phyloP scores from a whole-genome alignment of 2,113 vertebrate genomes.

The Neomonachus schauinslandi region DNA sequence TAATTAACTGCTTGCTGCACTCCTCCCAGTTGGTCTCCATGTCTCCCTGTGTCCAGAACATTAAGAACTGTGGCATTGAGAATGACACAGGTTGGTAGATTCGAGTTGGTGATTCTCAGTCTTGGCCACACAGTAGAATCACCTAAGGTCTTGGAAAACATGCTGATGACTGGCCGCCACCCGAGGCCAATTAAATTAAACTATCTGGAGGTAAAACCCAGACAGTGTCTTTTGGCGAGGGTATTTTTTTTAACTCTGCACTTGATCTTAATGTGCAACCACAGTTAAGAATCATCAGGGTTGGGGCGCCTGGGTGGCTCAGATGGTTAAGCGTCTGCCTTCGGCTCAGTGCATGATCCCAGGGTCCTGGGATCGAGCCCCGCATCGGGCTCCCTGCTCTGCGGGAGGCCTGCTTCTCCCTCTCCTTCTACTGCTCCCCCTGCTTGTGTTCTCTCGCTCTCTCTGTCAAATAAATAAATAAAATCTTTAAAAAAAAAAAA shows the following conservation, averaged over 20 bases:
- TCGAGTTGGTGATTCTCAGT: background rate
- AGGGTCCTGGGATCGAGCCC: too few species aligned
- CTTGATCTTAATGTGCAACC: background rate
- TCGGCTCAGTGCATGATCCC: too few species aligned
- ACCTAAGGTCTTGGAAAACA: background rate
- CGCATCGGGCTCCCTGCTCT: too few species aligned
- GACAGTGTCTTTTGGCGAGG: background rate
- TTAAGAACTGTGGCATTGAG: background rate
- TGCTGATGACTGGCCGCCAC: background rate
- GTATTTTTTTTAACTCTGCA: background rate
- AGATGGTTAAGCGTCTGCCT: too few species aligned
- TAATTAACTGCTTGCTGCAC: background rate
- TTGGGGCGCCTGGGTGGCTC: too few species aligned
- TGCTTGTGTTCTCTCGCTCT: too few species aligned
- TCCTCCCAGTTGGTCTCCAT: background rate
- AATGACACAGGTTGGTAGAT: background rate
- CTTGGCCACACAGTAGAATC: constrained; percentile 27
- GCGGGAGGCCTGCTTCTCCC: too few species aligned
- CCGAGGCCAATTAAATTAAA: background rate
- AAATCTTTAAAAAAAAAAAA: too few species aligned
- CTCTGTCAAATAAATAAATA: too few species aligned
- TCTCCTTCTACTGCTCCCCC: too few species aligned
- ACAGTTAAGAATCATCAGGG: background rate
- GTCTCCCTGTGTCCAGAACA: background rate
- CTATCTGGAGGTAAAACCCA: background rate